A percentile compares a stretch with the other conserved stretches of the same genome.
These are phyloP conservation scores for Emydocephalus ijimae DNA, from an alignment of 2,113 vertebrate genomes.

Conservation along the genomic window DNA sequence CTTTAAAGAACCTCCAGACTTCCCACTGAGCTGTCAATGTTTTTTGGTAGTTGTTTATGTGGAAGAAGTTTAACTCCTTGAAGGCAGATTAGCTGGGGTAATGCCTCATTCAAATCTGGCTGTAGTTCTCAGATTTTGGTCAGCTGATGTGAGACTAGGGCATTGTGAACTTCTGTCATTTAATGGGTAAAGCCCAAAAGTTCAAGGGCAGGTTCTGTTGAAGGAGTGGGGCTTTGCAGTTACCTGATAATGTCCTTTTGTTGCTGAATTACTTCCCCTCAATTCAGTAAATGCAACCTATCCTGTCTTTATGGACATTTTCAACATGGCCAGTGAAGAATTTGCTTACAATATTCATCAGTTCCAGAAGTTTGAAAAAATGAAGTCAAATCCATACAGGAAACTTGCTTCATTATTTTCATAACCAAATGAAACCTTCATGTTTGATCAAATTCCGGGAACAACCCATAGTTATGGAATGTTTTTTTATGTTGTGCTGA, in stretches of 20 bases:
- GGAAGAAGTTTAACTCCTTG: not conserved
- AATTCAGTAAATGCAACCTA: not conserved
- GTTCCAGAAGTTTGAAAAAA: not conserved
- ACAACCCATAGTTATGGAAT: not conserved
- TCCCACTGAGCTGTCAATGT: not conserved
- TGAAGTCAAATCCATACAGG: not conserved
- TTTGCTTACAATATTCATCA: not conserved
- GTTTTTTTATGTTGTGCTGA: not conserved
- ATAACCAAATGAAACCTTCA: not conserved
- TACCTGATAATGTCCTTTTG: not conserved
- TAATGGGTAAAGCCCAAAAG: too few species aligned
- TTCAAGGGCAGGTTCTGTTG: not conserved
- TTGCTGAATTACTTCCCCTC: not conserved
- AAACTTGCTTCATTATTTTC: not conserved
- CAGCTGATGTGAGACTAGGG: not conserved
- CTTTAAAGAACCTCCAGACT: not conserved
- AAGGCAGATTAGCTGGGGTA: not conserved
- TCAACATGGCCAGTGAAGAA: not conserved
- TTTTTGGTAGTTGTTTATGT: slow-evolving; percentile 4
- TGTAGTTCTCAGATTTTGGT: not conserved
- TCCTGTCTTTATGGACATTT: not conserved
- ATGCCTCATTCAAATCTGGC: not conserved
- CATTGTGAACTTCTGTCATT: too few species aligned
- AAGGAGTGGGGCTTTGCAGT: not conserved
- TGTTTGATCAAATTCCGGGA: not conserved